Conservation (phyloP, 2,113 vertebrate genomes). For the Urocynchramus pylzowi region DNA sequence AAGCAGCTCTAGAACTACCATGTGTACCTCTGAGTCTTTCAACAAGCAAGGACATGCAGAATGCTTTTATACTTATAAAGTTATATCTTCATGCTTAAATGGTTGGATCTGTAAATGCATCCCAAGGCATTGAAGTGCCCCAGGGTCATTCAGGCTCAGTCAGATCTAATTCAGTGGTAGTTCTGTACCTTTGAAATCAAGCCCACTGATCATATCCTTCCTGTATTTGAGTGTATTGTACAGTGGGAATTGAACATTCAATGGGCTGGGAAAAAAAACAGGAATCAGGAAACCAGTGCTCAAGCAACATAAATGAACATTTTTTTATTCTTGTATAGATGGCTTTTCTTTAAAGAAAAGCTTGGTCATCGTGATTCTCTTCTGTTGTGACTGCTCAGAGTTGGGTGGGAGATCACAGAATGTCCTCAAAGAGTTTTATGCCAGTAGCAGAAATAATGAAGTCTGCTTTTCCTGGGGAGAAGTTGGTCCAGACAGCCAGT, state of each 20-base stretch:
- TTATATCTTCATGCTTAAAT: background rate
- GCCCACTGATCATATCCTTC: constrained; percentile 46
- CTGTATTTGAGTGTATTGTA: constrained; percentile 32
- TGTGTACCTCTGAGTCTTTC: background rate
- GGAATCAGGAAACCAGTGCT: constrained; percentile 42
- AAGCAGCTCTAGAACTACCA: background rate
- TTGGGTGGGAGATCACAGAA: background rate
- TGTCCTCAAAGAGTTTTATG: background rate
- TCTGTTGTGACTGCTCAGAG: background rate
- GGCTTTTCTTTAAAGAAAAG: constrained; percentile 25
- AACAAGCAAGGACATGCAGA: background rate
- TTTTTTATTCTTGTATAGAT: background rate
- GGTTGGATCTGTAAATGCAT: background rate
- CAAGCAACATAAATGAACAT: constrained; percentile 2
- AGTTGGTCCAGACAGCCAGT: background rate
- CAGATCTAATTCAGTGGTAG: constrained; percentile 4
- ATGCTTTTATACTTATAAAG: background rate
- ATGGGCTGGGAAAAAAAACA: constrained; percentile 25
- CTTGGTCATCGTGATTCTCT: background rate
- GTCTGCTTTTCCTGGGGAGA: background rate
- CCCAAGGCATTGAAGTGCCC: background rate
- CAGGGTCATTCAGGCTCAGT: background rate
- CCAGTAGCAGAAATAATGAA: background rate
- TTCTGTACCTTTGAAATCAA: constrained; percentile 39
- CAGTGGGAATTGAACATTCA: constrained; percentile 15